These are phyloP conservation scores for Cardiocondyla obscurior DNA, from an alignment of 1,140 invertebrate genomes.

Conservation along the genomic window DNA sequence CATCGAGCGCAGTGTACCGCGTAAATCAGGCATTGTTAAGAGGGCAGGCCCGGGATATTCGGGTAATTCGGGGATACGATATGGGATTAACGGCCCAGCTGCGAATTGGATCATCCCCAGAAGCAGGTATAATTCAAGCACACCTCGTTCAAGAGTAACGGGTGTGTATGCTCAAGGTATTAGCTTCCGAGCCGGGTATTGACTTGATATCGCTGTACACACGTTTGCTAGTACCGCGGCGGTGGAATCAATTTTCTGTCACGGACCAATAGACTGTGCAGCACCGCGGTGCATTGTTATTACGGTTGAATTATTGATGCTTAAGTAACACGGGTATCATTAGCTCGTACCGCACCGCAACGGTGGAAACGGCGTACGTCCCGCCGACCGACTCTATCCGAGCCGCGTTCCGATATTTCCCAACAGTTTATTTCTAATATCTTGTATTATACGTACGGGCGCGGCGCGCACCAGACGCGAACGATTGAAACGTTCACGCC, in stretches of 20 bases:
- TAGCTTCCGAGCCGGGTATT: constrained; percentile 48
- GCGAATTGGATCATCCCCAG: constrained; percentile 44
- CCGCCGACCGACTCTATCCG: background rate
- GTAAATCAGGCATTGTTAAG: background rate
- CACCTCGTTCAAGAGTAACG: constrained; percentile 43
- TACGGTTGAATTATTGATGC: constrained; percentile 25
- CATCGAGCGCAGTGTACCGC: too few relatives aligned
- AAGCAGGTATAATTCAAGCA: constrained; percentile 52
- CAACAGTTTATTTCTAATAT: constrained; percentile 39
- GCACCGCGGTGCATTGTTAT: constrained; percentile 10
- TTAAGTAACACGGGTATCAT: constrained; percentile 35
- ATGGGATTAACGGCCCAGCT: constrained; percentile 21
- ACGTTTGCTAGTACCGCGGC: background rate
- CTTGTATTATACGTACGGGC: background rate
- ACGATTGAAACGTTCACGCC: background rate
- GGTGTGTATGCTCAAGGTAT: constrained; percentile 45
- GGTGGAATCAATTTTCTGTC: constrained; percentile 50
- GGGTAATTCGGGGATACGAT: constrained; percentile 21
- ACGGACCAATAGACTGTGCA: constrained; percentile 3
- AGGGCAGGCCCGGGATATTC: background rate
- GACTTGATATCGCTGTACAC: constrained; percentile 33
- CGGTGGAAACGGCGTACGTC: constrained; percentile 3
- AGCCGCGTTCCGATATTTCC: constrained; percentile 5
- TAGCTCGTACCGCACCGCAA: constrained; percentile 13
- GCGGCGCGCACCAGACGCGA: background rate